A percentile compares a stretch with the other conserved stretches of the same genome.
phyloP scores from a whole-genome alignment of 2,113 vertebrate species.

The Oxyura jamaicensis region DNA sequence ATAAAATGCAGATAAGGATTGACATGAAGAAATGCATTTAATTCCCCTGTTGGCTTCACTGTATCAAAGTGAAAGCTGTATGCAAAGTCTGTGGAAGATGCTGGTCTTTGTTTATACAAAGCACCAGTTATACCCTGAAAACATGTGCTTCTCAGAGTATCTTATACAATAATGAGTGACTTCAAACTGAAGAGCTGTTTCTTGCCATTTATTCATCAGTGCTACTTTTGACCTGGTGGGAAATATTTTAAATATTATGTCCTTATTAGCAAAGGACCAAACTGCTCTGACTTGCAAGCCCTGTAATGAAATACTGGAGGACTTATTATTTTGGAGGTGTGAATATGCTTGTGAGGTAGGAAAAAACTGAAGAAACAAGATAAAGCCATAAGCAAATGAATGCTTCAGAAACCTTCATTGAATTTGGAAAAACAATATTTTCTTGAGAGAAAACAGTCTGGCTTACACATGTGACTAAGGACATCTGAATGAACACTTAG shows the following conservation, averaged over 20 bases:
- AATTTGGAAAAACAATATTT: neutral
- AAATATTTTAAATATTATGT: neutral
- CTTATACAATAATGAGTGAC: neutral
- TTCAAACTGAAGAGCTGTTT: neutral
- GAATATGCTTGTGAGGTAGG: neutral
- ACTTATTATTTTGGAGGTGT: neutral
- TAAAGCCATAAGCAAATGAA: neutral
- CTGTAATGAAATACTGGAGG: neutral
- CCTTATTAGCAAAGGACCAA: neutral
- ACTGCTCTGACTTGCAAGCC: neutral
- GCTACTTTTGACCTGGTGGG: neutral
- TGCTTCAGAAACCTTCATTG: neutral
- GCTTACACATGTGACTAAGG: neutral
- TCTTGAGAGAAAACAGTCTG: neutral
- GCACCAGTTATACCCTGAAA: neutral
- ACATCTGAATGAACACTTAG: neutral
- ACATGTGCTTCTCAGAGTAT: fast-evolving
- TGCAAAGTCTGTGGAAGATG: neutral
- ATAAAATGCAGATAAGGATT: neutral
- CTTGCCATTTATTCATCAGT: neutral
- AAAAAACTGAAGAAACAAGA: neutral
- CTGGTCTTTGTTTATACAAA: neutral
- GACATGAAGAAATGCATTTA: neutral
- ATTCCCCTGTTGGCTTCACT: neutral
- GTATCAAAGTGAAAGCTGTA: neutral